Evolutionary conservation across 2,113 vertebrate species (phyloP), one percentile per base, ranked within the genome.

Genomic region (Colossoma macropomum): DNA sequence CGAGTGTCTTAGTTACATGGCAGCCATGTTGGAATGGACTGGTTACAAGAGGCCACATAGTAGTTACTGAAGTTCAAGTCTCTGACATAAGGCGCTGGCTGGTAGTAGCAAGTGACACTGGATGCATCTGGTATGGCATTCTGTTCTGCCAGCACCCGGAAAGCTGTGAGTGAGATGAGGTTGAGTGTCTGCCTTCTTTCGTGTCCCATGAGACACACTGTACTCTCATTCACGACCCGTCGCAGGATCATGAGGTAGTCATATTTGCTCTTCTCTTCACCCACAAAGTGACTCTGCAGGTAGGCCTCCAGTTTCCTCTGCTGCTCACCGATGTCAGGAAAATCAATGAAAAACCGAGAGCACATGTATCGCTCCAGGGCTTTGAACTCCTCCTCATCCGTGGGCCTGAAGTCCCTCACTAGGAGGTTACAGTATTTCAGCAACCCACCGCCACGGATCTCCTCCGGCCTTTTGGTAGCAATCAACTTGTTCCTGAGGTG

Each of bases 51-150:
- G 0, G 97, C 96, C 81, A 98, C 92, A 13, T 99, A 98, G 91
- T 99, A 99, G 94, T 97, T 98, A 95, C 95, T 98, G 95, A 99
- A 99, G 95, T 99, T 98, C 76, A 93, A 95, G 41, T 99, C 97
- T 0, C 96, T 95, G 86, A 98, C 96, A 0, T 99, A 98, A 0
- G 98, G 97, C 5, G 98, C 98, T 0, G 98, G 98, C 92, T 99
- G 98, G 88, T 99, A 99, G 87, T 98, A 99, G 75, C 98, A 99
- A 83, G 98, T 99, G 84, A 99, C 97, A 0, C 95, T 98, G 86
- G 96, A 97, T 9, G 96, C 95, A 0, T 95, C 96, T 0, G 98
- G 97, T 87, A 99, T 97, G 91, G 96, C 92, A 62, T 97, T 99
- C 88, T 99, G 97, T 69, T 99, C 97, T 0, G 96, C 97, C 83